Evolutionary conservation across 35 echinoderm and acorn worm species (phyloP), one percentile per base, ranked within the genome.

Genomic region (Lytechinus pictus): DNA sequence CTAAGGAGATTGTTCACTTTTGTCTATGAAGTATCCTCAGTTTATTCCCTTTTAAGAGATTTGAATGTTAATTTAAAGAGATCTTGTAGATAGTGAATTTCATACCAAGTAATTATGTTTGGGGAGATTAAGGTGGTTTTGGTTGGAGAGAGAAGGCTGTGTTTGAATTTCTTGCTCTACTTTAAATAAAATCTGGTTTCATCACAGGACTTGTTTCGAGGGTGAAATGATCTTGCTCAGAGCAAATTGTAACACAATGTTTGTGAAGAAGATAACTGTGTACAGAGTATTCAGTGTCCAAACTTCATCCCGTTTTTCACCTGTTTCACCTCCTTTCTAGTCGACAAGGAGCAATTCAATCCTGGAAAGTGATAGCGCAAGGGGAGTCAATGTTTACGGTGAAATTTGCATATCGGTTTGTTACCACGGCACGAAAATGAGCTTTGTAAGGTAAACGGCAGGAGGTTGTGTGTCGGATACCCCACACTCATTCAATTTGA

Each of bases 391-490:
- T 93, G 92, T 93, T 93, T 93, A 93, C 92, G n/a, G 92, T 93
- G 54, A 93, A 93, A 93, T 93, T 93, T 93, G 92, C 92, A 93
- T 93, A 93, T n/a, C 3, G 54, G 92, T 54, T 93, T 54, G 92
- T 93, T 93, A 93, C 92, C 92, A 54, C 92, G 55, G 52, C 52
- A 27, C 9, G 92, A 79, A 93, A 93, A 93, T 93, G 53, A 93
- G 92, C 92, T 93, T 93, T 93, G 92, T 93, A 93, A 93, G 14
- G 92, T 93, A 93, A 93, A 93, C 92, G 92, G 92, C 55, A 16
- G 54, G 92, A 53, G 53, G 54, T 93, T 33, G 28, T 55, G 92
- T 93, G 92, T 57, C 54, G 57, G 92, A 93, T 93, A 93, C 24
- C 92, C 54, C n/a, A 6, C 0, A 54, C 54, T 93, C 92, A 93